Percentiles rank a stretch among this genome's conserved stretches.
Evolutionary conservation across 53 echinoderm and acorn worm genomes (phyloP).

Genomic region (Pentamera pediparva): DNA sequence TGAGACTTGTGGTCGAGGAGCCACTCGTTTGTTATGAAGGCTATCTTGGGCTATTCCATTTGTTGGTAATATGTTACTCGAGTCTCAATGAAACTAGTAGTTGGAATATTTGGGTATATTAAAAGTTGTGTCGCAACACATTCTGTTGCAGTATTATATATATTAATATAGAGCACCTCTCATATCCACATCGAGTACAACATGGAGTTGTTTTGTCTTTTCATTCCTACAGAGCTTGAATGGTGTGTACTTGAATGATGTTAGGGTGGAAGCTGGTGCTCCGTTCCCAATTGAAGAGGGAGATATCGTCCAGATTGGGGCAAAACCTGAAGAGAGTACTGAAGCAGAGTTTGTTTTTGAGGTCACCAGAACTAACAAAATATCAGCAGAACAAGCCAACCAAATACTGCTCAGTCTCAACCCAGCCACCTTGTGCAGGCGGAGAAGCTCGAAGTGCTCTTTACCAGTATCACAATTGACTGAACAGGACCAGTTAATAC

Average conservation of each 20-base stretch:
- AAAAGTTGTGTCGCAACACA: not conserved
- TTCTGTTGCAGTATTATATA: too few species aligned
- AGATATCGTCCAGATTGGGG: conserved; percentile 63
- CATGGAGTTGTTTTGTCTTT: not conserved
- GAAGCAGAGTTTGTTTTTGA: conserved; percentile 61
- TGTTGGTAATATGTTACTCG: not conserved
- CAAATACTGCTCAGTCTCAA: conserved; percentile 26
- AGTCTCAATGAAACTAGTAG: not conserved
- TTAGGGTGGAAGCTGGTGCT: conserved; percentile 25
- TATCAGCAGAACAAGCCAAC: conserved; percentile 29
- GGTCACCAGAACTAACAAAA: not conserved
- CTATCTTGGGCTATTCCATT: not conserved
- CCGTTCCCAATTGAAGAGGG: conserved; percentile 48
- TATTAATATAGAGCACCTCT: too few species aligned
- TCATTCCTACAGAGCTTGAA: conserved; percentile 63
- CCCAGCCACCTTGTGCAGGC: not conserved
- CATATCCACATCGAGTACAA: not conserved
- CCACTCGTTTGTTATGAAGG: too few species aligned
- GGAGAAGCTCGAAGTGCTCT: not conserved
- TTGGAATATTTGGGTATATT: not conserved
- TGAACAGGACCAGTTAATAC: too few species aligned
- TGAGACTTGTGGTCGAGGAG: too few species aligned
- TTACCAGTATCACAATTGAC: not conserved
- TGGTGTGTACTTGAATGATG: conserved; percentile 68
- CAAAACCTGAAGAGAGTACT: conserved; percentile 26